phyloP scores from a whole-genome alignment of 2,888 invertebrate species.

The Miltochrista miniata region DNA sequence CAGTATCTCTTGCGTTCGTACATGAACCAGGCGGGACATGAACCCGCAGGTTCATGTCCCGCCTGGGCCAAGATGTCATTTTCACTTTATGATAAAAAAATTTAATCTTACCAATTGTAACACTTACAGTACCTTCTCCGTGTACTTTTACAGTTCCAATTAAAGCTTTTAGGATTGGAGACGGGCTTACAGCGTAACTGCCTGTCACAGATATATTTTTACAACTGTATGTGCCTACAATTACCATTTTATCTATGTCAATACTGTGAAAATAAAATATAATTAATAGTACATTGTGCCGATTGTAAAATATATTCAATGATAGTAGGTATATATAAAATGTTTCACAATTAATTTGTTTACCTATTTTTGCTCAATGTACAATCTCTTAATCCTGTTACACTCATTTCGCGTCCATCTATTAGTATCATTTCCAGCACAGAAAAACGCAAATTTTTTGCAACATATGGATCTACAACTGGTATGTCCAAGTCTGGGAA shows the following conservation, averaged over 20 bases:
- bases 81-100: too few species aligned
- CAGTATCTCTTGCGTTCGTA: too few species aligned
- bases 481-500: conserved; percentile 17
- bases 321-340: not conserved
- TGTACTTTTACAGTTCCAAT: conserved; percentile 22
- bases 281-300: not conserved
- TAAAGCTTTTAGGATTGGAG: conserved; percentile 14
- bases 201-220: too few species aligned
- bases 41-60: too few species aligned
- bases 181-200: conserved; percentile 13
- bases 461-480: conserved; percentile 11
- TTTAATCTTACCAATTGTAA: conserved; percentile 15
- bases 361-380: conserved; percentile 12
- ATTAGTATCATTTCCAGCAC: conserved; percentile 14
- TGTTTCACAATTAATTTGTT: not conserved
- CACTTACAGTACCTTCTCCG: conserved; percentile 18
- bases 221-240: too few species aligned
- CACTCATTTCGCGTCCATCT: conserved; percentile 9
- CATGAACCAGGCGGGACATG: too few species aligned
- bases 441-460: conserved; percentile 2
- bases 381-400: conserved; percentile 20
- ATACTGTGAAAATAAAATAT: not conserved
- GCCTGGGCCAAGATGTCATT: too few species aligned
- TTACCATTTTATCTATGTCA: too few species aligned
- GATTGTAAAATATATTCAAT: not conserved